Conservation (phyloP, 1,140 invertebrate species). For the Micrasema longulum region DNA sequence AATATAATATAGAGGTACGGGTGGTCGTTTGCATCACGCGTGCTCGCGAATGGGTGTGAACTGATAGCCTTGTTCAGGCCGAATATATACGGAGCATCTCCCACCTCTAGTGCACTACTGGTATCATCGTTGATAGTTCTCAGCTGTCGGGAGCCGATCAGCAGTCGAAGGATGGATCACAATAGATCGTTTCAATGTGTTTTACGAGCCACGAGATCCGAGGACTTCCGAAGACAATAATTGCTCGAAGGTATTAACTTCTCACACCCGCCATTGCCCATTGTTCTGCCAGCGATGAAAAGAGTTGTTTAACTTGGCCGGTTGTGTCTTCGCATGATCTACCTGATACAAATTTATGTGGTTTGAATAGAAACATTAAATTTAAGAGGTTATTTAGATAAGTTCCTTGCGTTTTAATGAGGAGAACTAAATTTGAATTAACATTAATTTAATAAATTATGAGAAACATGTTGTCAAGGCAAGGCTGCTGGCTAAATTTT, state of each 20-base stretch:
- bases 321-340: conserved; percentile 30
- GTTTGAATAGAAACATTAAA: conserved; percentile 15
- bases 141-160: conserved; percentile 9
- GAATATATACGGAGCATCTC: conserved; percentile 22
- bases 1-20: background rate
- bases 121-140: conserved; percentile 12
- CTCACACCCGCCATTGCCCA: conserved; percentile 27
- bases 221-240: conserved; percentile 5
- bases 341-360: conserved; percentile 8
- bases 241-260: conserved; percentile 4
- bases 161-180: conserved; percentile 30
- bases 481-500: background rate
- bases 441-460: conserved; percentile 2
- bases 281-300: conserved; percentile 9
- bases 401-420: background rate
- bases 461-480: background rate
- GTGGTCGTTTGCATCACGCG: conserved; percentile 2
- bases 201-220: conserved; percentile 25
- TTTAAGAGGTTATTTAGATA: conserved; percentile 5
- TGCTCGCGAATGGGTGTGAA: conserved; percentile 29
- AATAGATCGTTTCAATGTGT: conserved; percentile 34
- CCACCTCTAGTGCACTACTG: conserved; percentile 21
- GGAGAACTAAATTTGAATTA: background rate
- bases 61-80: background rate
- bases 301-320: conserved; percentile 14